A percentile compares a stretch with the other conserved stretches of the same genome.
Evolutionary conservation across 1,140 invertebrate species (phyloP).

Genomic region (Panulirus ornatus): DNA sequence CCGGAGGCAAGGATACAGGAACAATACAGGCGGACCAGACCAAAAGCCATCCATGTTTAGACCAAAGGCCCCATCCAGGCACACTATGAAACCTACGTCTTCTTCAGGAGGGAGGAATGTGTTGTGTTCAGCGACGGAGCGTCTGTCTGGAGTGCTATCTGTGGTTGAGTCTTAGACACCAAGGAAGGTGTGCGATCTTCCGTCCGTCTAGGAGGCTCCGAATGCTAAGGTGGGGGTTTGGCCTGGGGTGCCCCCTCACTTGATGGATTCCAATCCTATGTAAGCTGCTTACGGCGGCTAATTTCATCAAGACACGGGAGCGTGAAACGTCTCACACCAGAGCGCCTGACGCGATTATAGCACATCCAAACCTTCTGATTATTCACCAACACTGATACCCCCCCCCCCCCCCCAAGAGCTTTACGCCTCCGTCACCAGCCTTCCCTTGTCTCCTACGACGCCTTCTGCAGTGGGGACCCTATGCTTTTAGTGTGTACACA

Average conservation of each 20-base stretch:
- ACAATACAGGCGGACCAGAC: too few relatives aligned
- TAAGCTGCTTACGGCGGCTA: slow-evolving; percentile 38
- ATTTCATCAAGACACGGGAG: slow-evolving; percentile 36
- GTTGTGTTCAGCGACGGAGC: too few relatives aligned
- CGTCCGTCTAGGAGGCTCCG: neutral
- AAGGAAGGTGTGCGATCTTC: neutral
- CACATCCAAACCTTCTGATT: neutral
- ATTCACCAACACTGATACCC: neutral
- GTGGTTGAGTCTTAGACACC: too few relatives aligned
- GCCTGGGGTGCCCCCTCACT: neutral
- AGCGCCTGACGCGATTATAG: slow-evolving; percentile 1
- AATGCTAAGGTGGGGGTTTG: neutral
- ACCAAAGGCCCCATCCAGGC: too few relatives aligned
- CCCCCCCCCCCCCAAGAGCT: neutral
- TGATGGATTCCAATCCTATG: slow-evolving; percentile 23
- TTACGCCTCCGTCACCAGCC: neutral
- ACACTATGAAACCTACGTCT: too few relatives aligned
- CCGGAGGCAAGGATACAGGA: too few relatives aligned
- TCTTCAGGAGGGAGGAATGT: too few relatives aligned
- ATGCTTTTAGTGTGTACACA: neutral
- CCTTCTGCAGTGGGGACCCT: neutral
- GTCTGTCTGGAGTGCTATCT: too few relatives aligned
- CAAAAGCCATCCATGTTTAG: too few relatives aligned
- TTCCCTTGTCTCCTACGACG: neutral
- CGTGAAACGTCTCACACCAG: neutral